Conservation (phyloP, 2,797 vertebrate species). For the Gallinago stenura region DNA sequence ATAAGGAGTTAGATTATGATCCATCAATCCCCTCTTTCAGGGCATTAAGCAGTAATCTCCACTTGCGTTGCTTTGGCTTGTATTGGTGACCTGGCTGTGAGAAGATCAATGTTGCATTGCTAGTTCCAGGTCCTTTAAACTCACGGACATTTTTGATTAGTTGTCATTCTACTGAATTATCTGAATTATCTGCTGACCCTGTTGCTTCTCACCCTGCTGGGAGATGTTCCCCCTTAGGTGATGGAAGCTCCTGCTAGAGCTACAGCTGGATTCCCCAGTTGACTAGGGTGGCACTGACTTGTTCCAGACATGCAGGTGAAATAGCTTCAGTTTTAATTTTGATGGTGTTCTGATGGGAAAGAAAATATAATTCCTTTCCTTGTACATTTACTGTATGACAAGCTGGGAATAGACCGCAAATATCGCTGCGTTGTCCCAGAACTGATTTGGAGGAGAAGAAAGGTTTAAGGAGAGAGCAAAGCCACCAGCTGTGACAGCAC, state of each 20-base stretch:
- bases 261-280: rapidly evolving
- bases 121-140: conserved; percentile 6
- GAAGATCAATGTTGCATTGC: background rate
- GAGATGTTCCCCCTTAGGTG: background rate
- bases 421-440: rapidly evolving
- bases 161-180: background rate
- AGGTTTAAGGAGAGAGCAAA: background rate
- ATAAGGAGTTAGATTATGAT: background rate
- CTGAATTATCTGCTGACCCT: background rate
- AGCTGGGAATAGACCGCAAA: background rate
- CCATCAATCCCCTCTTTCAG: background rate
- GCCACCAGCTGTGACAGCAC: background rate
- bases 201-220: background rate
- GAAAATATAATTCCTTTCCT: background rate
- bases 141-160: background rate
- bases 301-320: background rate
- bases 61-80: background rate
- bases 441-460: background rate
- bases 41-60: background rate
- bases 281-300: background rate
- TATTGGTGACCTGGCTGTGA: background rate
- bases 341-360: background rate
- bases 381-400: background rate
- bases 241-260: background rate
- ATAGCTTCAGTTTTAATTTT: background rate